These are phyloP conservation scores for Amaurobius ferox DNA, from an alignment of 2,888 invertebrate species.

Conservation along the genomic window DNA sequence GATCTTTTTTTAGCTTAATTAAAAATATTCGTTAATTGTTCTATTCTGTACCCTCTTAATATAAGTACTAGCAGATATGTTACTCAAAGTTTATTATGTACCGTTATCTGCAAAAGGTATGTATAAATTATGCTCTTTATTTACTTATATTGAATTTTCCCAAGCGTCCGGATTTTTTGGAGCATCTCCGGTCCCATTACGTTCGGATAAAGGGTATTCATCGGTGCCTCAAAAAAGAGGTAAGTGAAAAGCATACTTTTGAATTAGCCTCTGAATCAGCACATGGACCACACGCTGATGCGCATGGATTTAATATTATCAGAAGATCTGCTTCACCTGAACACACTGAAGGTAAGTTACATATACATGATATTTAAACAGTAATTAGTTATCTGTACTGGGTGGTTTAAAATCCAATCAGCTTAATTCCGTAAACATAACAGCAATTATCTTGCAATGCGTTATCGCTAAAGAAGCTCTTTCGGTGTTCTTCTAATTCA, in stretches of 20 bases:
- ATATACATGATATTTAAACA: conserved; percentile 19
- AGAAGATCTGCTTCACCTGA: not conserved
- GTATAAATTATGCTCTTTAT: too few relatives aligned
- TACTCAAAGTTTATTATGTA: too few relatives aligned
- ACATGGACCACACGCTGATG: not conserved
- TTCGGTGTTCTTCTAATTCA: not conserved
- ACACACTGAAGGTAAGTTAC: conserved; percentile 2
- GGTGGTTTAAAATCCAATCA: not conserved
- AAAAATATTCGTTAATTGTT: too few relatives aligned
- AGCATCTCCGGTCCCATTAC: too few relatives aligned
- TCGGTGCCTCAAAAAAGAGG: conserved; percentile 3
- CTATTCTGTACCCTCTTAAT: too few relatives aligned
- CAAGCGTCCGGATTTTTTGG: too few relatives aligned
- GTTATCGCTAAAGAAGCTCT: not conserved
- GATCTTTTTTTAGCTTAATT: too few relatives aligned
- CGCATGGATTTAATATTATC: not conserved
- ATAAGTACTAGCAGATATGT: too few relatives aligned
- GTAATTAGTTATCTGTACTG: not conserved
- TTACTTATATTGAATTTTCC: too few relatives aligned
- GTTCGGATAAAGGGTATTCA: too few relatives aligned
- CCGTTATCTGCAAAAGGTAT: too few relatives aligned
- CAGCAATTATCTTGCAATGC: not conserved
- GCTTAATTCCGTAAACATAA: not conserved
- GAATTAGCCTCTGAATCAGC: not conserved
- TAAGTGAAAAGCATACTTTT: conserved; percentile 2